Evolutionary conservation across 2,888 invertebrate genomes (phyloP), one percentile per base, ranked within the genome.

Genomic region (Chloroclysta siterata): DNA sequence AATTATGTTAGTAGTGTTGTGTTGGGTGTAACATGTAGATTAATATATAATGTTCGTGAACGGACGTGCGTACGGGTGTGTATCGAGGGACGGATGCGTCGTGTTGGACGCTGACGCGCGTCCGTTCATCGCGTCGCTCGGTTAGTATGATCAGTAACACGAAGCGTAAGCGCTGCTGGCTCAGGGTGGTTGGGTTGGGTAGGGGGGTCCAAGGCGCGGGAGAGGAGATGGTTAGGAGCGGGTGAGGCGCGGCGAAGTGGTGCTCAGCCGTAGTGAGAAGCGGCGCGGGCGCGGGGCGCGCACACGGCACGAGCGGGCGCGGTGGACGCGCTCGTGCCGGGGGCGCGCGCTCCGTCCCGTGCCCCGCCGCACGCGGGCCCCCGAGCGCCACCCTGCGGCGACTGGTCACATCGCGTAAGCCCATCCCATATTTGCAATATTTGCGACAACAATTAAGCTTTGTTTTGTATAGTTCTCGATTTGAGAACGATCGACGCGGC

Each of bases 351-450:
- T 67, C 82, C 78, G 89, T 90, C 89, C 91, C 90, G 90, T 88
- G 89, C 87, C 85, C 72, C 83, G 83, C 79, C 88, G 86, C 89
- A 90, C 90, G 85, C 83, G 74, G 85, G 82, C 85, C 72, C 1
- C 79, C 63, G 72, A 79, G 87, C 88, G 84, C 79, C 82, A 83
- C 85, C 82, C 78, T 86, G 94, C 94, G 93, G 94, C 94, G 94
- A 93, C 93, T 95, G 95, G 94, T 94, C 94, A 94, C 94, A 94
- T 95, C 94, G 95, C 95, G 94, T 94, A 94, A 94, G 94, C 95
- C 95, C 95, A 95, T 95, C 95, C 95, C 95, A 94, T 94, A 73
- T 87, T 92, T 89, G 85, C 90, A 88, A 88, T 67, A 64, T 83
- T 91, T 87, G 87, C 93, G 91, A 93, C 93, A 93, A 93, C 93